Percentiles rank a stretch among this genome's conserved stretches.
Conservation (phyloP, 2,797 vertebrate genomes). For the Argya squamiceps region DNA sequence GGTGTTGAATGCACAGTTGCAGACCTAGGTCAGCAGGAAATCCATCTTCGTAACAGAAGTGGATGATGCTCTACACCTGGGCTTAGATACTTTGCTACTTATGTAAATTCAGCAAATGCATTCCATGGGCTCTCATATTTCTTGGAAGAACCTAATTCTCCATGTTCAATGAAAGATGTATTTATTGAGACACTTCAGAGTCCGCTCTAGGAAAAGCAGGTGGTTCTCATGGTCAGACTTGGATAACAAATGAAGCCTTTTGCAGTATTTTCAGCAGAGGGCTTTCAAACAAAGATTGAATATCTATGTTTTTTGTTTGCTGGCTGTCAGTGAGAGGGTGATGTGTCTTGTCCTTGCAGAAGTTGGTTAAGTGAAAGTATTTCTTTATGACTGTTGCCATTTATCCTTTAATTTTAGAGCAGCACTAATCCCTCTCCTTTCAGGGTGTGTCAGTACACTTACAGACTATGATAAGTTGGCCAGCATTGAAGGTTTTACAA, state of each 20-base stretch:
- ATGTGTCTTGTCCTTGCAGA: neutral
- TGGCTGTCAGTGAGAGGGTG: neutral
- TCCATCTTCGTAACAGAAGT: accelerated
- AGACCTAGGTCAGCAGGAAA: neutral
- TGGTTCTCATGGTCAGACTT: neutral
- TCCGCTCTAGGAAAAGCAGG: neutral
- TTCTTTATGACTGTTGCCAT: constrained; percentile 6
- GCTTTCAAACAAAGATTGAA: neutral
- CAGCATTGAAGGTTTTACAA: constrained; percentile 57
- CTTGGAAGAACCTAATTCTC: neutral
- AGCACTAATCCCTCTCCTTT: constrained; percentile 39
- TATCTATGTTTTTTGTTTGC: neutral
- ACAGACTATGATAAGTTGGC: constrained; percentile 45
- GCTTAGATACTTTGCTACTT: neutral
- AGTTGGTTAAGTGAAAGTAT: constrained; percentile 34
- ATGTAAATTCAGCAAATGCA: neutral
- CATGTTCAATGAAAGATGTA: neutral
- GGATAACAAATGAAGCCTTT: neutral
- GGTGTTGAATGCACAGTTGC: accelerated
- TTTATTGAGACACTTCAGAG: neutral
- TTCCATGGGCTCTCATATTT: neutral
- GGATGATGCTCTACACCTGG: neutral
- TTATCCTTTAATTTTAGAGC: constrained; percentile 44
- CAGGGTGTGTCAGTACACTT: constrained; percentile 30
- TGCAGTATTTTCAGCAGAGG: neutral